Percentiles rank a stretch among this genome's conserved stretches.
Conservation (phyloP, 2,888 invertebrate genomes). For the Unio pictorum region DNA sequence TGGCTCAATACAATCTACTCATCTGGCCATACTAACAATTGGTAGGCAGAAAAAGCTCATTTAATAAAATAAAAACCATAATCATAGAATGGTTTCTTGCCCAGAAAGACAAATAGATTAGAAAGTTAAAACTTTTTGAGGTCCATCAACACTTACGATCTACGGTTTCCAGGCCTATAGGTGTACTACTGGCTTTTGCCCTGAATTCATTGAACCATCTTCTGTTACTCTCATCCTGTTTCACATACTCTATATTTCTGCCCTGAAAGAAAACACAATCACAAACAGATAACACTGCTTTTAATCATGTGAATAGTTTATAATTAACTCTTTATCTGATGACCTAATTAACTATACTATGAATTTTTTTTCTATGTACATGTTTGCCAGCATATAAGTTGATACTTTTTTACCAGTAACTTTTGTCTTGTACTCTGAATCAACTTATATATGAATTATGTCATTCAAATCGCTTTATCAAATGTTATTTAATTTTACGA, state of each 20-base stretch:
- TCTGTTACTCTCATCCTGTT: constrained; percentile 72
- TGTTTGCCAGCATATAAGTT: not conserved
- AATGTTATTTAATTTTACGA: too few relatives aligned
- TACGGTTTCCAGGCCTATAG: constrained; percentile 71
- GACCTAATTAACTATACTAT: not conserved
- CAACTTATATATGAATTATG: too few relatives aligned
- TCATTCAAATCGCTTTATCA: too few relatives aligned
- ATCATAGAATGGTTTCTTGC: too few relatives aligned
- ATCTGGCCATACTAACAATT: too few relatives aligned
- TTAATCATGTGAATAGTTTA: too few relatives aligned
- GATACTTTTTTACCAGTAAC: not conserved
- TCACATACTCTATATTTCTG: constrained; percentile 68
- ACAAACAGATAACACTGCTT: not conserved
- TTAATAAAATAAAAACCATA: too few relatives aligned
- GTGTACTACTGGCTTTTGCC: constrained; percentile 71
- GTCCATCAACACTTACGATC: constrained; percentile 64
- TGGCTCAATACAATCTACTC: too few relatives aligned
- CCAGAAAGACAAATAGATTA: not conserved
- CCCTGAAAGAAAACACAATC: constrained; percentile 53
- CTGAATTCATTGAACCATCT: constrained; percentile 73
- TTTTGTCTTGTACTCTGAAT: too few relatives aligned
- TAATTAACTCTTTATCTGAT: not conserved
- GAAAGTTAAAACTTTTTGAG: too few relatives aligned
- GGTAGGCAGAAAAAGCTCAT: too few relatives aligned
- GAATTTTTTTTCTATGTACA: not conserved